Base-by-base conservation (phyloP, 1,140 invertebrate genomes). In the Diorhabda elongata region DNA sequence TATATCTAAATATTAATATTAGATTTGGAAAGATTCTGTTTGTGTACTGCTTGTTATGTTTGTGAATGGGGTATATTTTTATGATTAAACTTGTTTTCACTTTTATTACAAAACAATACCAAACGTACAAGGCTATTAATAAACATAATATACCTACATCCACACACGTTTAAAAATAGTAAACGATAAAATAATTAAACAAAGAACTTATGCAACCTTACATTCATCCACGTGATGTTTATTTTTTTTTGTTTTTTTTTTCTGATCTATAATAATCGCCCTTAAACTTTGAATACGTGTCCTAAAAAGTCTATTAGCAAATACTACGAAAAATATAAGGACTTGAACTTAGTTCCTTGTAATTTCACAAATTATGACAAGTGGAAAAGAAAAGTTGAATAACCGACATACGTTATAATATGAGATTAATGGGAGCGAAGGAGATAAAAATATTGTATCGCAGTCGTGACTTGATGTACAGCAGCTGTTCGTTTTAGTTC, bases 401-500 rank as follows among this genome's bases (percentile, higher is more conserved):
- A 8, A 11, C 3, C 11, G 43, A 67, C 65, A 7, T 59, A 67
- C 65, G 65, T 47, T 43, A 5, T 26, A 2, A 9, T 57, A 11
- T 7, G n/a, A 44, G 26, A 5, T 11, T 5, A 8, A n/a, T 44
- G 26, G 11, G 11, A 3, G 5, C 6, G 43, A 67, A 9, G 11
- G 44, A 59, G 57, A 44, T 41, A 42, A 11, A 26, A 8, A 43
- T 42, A 26, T 44, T 9, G 3, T 5, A 11, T 7, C 11, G 6
- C 4, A 8, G 65, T 67, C 65, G 42, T 43, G 5, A 47, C 65
- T 67, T 47, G 58, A 59, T 11, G 42, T 6, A 8, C 45, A 43
- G 58, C n/a, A 60, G 59, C 61, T 67, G 11, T 58, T 71, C 71
- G 69, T 69, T 77, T 74, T 52, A 52, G 47, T 52, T 75, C 71